phyloP scores from a whole-genome alignment of 2,113 vertebrate genomes.

The Sterna hirundo region DNA sequence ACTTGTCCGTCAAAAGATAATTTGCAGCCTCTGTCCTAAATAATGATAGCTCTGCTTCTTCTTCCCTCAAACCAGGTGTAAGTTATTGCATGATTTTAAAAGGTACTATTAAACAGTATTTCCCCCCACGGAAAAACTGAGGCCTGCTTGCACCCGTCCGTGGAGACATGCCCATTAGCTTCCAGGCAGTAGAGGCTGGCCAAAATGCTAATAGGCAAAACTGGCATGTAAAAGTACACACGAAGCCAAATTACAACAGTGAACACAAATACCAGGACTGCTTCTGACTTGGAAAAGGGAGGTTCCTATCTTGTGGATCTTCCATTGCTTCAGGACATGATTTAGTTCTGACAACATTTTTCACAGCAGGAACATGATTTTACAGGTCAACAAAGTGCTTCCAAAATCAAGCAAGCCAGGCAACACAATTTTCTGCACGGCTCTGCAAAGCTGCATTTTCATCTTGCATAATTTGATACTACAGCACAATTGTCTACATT shows the following conservation, averaged over 20 bases:
- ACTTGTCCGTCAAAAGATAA: background rate
- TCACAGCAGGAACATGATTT: slow-evolving; percentile 3
- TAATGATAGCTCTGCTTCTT: background rate
- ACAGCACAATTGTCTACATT: background rate
- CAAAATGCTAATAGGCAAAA: slow-evolving; percentile 9
- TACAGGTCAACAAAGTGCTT: background rate
- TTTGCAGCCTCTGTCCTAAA: background rate
- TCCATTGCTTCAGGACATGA: background rate
- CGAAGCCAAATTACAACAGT: background rate
- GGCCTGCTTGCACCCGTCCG: background rate
- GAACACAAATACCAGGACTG: background rate
- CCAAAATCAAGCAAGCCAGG: background rate
- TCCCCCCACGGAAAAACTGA: background rate
- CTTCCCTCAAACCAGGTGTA: background rate
- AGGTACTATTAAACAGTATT: background rate
- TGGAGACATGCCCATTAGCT: background rate
- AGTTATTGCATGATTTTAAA: background rate
- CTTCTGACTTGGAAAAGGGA: background rate
- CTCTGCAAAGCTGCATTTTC: background rate
- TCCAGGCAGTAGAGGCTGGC: background rate
- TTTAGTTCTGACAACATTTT: background rate
- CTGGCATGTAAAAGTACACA: background rate
- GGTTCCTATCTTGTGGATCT: background rate
- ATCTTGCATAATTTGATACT: background rate
- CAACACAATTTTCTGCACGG: background rate